Evolutionary conservation across 2,888 invertebrate genomes (phyloP).

Genomic region (Orthosia gothica): DNA sequence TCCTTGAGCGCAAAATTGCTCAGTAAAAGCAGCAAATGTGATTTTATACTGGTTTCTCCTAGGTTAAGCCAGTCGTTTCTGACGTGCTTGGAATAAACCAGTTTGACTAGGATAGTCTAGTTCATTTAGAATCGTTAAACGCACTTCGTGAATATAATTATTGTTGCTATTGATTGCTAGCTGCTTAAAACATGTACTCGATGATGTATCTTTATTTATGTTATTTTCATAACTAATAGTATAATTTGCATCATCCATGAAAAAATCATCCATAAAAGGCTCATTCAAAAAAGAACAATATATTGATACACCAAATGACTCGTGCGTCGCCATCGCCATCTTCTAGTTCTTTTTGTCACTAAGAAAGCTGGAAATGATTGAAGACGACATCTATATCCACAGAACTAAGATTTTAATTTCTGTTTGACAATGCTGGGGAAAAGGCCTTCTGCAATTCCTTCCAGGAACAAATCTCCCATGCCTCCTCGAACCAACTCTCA

Average conservation of each 20-base stretch:
- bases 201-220: no score
- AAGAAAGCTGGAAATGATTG: not conserved
- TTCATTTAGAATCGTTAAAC: not conserved
- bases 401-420: no score
- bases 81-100: not conserved
- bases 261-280: no score
- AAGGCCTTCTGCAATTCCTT: no score
- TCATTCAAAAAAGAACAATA: no score
- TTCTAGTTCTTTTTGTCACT: not conserved
- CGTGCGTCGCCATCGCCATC: not conserved
- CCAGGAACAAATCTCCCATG: no score
- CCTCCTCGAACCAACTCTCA: no score
- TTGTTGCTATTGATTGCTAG: not conserved
- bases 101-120: conserved; percentile 5
- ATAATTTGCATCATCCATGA: not conserved
- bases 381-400: not conserved
- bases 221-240: not conserved
- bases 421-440: no score
- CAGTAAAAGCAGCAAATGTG: not conserved
- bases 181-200: no score
- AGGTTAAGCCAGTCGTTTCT: not conserved
- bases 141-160: not conserved
- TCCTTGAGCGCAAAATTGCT: not conserved
- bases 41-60: not conserved
- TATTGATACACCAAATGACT: not conserved